Base-by-base conservation (phyloP, 2,113 vertebrate species). In the Morone chrysops region DNA sequence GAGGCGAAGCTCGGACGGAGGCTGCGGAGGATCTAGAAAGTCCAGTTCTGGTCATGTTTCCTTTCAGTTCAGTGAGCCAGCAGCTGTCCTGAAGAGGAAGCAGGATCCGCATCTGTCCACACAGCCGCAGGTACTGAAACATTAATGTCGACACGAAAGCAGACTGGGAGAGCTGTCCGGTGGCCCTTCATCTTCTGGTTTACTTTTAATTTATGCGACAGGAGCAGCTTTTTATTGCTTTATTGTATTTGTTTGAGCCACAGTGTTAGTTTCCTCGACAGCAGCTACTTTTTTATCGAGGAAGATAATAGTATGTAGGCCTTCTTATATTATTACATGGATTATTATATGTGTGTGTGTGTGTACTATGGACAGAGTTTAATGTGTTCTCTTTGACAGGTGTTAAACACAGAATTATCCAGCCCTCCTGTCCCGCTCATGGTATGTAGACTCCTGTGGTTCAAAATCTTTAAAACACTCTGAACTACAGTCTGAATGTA, bases 51-150 rank as follows among this genome's bases (percentile, higher is more conserved):
- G 12, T 0, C 25, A 36, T 31, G 20, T 7, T 43, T 68, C 48
- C 3, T 4, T 53, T 0, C 57, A n/a, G 61, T 50, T 50, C 1
- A 0, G 47, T n/a, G 40, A 51, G 3, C 20, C 9, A 20, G 43
- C 12, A 36, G 43, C 22, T 66, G 67, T 60, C 20, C 51, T 45
- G 73, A 60, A 22, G 47, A 13, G 18, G 17, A 17, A 53, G 4
- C n/a, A 25, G n/a, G n/a, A 54, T 20, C 31, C 31, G 31, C 31
- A 31, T 66, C 67, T 36, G 60, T 38, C 25, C 20, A 14, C 12
- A 51, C 72, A 75, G 57, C 56, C 6, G 67, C 76, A 85, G 89
- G 79, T 83, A 86, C 53, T 81, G 77, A 83, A 84, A 87, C 59
- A 83, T 82, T 78, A 2, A 85, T 78, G 56, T 8, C 22, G 31